Percentiles rank a stretch among this genome's conserved stretches.
Conservation (phyloP, 2,113 vertebrate species). For the Diphyllodes magnificus region DNA sequence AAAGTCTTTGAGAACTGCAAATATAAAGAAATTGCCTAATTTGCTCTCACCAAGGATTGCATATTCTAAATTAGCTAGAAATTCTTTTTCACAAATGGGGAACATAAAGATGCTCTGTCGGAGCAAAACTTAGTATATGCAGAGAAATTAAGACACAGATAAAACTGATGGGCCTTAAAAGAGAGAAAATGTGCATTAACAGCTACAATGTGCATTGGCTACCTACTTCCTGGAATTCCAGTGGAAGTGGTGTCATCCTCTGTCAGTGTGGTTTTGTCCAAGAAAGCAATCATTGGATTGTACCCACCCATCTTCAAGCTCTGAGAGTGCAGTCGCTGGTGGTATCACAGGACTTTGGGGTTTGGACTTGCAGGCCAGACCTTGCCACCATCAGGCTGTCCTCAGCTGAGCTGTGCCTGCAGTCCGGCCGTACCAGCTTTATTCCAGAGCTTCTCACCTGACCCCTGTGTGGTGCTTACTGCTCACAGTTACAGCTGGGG, state of each 20-base stretch:
- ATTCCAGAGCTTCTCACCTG: neutral
- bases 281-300: neutral
- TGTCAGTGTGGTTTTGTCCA: rapidly evolving
- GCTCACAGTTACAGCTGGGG: neutral
- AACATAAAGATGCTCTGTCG: neutral
- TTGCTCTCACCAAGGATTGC: neutral
- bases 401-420: neutral
- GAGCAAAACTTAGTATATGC: neutral
- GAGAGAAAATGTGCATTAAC: neutral
- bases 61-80: neutral
- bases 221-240: neutral
- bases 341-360: neutral
- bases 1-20: neutral
- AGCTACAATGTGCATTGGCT: neutral
- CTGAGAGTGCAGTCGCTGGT: neutral
- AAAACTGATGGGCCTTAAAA: neutral
- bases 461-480: neutral
- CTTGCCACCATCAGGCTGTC: neutral
- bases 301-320: neutral
- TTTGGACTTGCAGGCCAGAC: neutral
- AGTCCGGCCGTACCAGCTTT: rapidly evolving
- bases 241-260: neutral
- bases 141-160: neutral
- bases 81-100: neutral
- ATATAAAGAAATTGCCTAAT: neutral